Percentiles rank a stretch among this genome's conserved stretches.
These are phyloP conservation scores for Plecturocebus donacophilus DNA, from an alignment of 2,113 vertebrate species.

Conservation along the genomic window DNA sequence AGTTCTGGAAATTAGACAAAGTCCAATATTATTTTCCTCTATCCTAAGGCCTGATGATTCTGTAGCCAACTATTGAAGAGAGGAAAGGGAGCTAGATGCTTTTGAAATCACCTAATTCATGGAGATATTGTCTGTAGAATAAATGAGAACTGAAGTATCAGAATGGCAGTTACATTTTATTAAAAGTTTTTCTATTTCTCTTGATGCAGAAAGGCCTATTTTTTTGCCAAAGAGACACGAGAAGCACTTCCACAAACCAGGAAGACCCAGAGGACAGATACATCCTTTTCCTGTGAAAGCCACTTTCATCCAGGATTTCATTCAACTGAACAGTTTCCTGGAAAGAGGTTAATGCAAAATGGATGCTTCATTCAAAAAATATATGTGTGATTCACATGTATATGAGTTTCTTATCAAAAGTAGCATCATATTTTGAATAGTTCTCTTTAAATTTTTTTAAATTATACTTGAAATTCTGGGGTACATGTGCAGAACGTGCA, in stretches of 20 bases:
- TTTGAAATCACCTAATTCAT: not conserved
- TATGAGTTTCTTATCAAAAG: not conserved
- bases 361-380: not conserved
- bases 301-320: not conserved
- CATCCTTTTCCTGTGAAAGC: not conserved
- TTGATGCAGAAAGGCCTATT: not conserved
- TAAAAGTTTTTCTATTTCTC: not conserved
- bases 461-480: too few species aligned
- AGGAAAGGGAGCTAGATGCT: not conserved
- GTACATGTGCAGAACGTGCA: too few species aligned
- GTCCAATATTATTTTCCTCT: not conserved
- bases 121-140: not conserved
- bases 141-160: not conserved
- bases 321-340: not conserved
- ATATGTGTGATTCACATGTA: not conserved
- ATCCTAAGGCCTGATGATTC: not conserved
- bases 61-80: not conserved
- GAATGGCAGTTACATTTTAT: not conserved
- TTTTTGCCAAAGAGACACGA: not conserved
- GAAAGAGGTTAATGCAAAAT: not conserved
- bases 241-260: not conserved
- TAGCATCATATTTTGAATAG: not conserved
- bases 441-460: not conserved
- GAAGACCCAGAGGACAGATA: not conserved
- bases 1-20: not conserved